A percentile compares a stretch with the other conserved stretches of the same genome.
These are phyloP conservation scores for Caenorhabditis inopinata DNA, from an alignment of 1,140 invertebrate genomes.

Conservation along the genomic window DNA sequence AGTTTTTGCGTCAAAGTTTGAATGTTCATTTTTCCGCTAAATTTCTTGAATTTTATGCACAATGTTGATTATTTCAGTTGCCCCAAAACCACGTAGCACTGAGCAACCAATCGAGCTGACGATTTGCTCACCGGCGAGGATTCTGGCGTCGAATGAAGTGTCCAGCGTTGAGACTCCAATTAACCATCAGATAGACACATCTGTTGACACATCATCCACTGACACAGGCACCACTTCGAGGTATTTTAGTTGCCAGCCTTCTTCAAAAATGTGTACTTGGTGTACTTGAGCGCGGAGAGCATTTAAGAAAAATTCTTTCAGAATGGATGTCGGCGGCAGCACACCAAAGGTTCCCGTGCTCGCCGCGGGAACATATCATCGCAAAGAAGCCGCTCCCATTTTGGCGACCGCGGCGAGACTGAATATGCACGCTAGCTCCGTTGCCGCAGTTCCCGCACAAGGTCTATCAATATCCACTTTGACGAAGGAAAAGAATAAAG, in stretches of 20 bases:
- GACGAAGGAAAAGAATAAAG: background rate
- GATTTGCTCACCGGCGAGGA: background rate
- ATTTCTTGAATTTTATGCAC: too few relatives aligned
- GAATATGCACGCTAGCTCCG: background rate
- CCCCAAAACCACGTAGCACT: background rate
- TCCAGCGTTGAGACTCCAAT: background rate
- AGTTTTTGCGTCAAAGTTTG: background rate
- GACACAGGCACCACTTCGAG: background rate
- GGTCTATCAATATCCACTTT: background rate
- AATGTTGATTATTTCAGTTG: background rate
- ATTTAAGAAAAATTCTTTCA: too few relatives aligned
- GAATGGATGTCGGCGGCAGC: background rate
- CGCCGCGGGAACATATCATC: background rate
- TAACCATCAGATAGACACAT: background rate
- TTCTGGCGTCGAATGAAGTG: background rate
- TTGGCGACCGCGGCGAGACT: background rate
- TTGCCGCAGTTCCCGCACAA: background rate
- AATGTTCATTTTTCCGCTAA: too few relatives aligned
- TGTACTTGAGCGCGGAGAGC: too few relatives aligned
- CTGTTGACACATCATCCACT: background rate
- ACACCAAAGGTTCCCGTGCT: background rate
- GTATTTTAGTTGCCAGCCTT: background rate
- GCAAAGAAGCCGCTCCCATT: conserved; percentile 4
- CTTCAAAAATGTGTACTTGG: too few relatives aligned
- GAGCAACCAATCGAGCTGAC: background rate